phyloP scores from a whole-genome alignment of 2,113 vertebrate species.

The Caloenas nicobarica region DNA sequence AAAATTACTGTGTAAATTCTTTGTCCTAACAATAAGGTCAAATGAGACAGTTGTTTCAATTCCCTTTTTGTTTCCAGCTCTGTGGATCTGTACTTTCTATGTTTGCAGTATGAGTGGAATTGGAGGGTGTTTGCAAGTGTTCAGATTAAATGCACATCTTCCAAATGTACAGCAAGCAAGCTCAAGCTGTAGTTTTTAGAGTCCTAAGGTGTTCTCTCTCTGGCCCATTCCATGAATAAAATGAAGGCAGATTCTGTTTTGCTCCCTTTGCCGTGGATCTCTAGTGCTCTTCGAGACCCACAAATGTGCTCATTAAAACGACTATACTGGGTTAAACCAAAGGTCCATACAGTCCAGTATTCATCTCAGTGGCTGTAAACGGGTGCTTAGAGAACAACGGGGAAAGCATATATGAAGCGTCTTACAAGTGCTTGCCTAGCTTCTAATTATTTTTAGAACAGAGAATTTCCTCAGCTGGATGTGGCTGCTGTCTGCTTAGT shows the following conservation, averaged over 20 bases:
- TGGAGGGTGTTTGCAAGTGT: not conserved
- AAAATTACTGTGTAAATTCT: constrained; percentile 2
- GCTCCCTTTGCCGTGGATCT: not conserved
- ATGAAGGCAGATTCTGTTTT: not conserved
- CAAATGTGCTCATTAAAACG: not conserved
- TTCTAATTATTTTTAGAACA: constrained; percentile 43
- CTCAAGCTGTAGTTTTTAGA: not conserved
- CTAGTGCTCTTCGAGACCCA: not conserved
- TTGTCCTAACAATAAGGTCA: constrained; percentile 28
- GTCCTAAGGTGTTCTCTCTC: not conserved
- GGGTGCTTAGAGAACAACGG: not conserved
- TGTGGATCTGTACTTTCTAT: not conserved
- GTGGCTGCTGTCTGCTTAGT: not conserved
- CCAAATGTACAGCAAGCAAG: not conserved
- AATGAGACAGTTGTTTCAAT: constrained; percentile 20
- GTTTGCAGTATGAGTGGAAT: not conserved
- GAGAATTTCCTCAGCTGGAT: constrained; percentile 45
- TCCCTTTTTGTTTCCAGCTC: constrained; percentile 19
- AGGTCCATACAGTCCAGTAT: not conserved
- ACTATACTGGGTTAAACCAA: not conserved
- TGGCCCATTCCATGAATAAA: not conserved
- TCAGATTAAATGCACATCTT: not conserved
- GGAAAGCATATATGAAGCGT: not conserved
- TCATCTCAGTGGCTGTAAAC: not conserved
- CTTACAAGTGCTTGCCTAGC: not conserved